Percentiles rank a stretch among this genome's conserved stretches.
These are phyloP conservation scores for Furcula furcula DNA, from an alignment of 2,888 invertebrate species.

Conservation along the genomic window DNA sequence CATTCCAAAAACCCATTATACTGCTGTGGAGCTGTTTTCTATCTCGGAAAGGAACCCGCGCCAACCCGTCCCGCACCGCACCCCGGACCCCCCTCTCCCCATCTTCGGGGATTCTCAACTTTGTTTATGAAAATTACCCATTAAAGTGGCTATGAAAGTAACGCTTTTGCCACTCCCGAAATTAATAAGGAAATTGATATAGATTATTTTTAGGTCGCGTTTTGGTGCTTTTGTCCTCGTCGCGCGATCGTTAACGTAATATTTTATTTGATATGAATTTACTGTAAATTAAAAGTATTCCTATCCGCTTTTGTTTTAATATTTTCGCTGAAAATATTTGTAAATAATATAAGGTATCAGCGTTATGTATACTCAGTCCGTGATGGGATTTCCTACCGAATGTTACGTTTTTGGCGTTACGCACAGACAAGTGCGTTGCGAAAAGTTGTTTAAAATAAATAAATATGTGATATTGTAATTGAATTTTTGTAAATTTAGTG, in stretches of 20 bases:
- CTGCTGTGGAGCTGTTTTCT: constrained; percentile 85
- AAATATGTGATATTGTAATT: no score
- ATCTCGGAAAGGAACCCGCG: constrained; percentile 75
- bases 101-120: constrained; percentile 72
- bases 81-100: constrained; percentile 41
- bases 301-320: background rate
- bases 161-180: constrained; percentile 77
- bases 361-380: no score
- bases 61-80: constrained; percentile 33
- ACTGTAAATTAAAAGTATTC: constrained; percentile 17
- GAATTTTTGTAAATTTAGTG: no score
- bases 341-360: no score
- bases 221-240: constrained; percentile 30
- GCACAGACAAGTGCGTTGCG: no score
- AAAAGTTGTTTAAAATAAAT: no score
- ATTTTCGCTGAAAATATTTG: no score
- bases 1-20: constrained; percentile 88
- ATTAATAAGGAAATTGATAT: constrained; percentile 81
- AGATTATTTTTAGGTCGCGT: constrained; percentile 63
- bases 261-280: constrained; percentile 20
- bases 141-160: constrained; percentile 81
- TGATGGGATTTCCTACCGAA: no score
- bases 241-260: constrained; percentile 19
- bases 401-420: no score
- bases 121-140: constrained; percentile 81